These are phyloP conservation scores for Halichoerus grypus DNA, from an alignment of 2,113 vertebrate species.

Conservation along the genomic window DNA sequence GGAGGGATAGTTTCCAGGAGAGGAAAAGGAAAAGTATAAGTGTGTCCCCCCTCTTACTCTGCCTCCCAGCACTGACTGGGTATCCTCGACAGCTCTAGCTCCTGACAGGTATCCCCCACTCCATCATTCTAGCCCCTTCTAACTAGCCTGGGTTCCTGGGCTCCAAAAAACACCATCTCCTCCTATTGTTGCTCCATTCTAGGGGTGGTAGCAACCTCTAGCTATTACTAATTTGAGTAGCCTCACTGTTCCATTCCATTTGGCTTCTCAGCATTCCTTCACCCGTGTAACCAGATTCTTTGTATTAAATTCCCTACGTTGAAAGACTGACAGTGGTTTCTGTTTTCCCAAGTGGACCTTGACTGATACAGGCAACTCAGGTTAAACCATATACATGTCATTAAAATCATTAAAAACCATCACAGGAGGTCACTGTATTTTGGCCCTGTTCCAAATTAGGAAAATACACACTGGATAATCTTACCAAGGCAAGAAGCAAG, in stretches of 20 bases:
- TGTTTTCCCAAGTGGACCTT: background rate
- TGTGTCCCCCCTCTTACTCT: background rate
- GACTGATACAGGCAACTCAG: background rate
- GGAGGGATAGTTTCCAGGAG: background rate
- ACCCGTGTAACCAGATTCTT: background rate
- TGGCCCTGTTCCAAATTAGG: background rate
- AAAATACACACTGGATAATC: background rate
- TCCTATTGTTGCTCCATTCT: background rate
- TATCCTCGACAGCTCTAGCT: background rate
- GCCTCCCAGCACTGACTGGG: background rate
- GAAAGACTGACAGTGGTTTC: background rate
- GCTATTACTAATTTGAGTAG: background rate
- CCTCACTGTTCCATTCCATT: background rate
- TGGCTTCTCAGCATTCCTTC: slow-evolving; percentile 7
- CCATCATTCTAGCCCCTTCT: no score
- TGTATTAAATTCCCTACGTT: background rate
- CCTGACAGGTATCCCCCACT: background rate
- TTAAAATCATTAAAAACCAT: background rate
- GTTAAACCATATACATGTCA: background rate
- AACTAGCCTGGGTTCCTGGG: background rate
- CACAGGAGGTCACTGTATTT: background rate
- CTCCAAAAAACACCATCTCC: background rate
- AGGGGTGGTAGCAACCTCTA: background rate
- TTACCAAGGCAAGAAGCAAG: background rate
- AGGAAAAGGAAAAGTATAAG: background rate